These are phyloP conservation scores for Venusia cambrica DNA, from an alignment of 2,888 invertebrate genomes.

Conservation along the genomic window DNA sequence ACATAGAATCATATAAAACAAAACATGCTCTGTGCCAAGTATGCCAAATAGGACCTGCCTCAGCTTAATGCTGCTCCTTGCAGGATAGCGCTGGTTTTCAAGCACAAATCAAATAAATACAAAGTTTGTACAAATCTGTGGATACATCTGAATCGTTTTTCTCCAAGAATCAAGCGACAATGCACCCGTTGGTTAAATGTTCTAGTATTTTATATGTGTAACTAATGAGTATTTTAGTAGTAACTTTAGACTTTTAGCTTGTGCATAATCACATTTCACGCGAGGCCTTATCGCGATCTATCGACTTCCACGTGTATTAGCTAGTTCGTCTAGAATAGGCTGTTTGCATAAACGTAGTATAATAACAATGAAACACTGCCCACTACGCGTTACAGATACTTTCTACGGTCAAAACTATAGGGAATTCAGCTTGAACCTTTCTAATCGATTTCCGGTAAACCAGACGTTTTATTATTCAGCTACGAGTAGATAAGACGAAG, in stretches of 20 bases:
- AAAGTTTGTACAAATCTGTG: too few relatives aligned
- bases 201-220: constrained; percentile 1
- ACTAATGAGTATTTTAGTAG: constrained; percentile 17
- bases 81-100: too few relatives aligned
- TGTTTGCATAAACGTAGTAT: constrained; percentile 47
- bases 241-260: constrained; percentile 22
- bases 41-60: too few relatives aligned
- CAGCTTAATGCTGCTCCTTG: too few relatives aligned
- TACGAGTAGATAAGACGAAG: constrained; percentile 9
- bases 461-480: constrained; percentile 10
- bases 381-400: constrained; percentile 35
- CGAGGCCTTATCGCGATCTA: constrained; percentile 53
- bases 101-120: too few relatives aligned
- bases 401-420: constrained; percentile 32
- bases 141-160: too few relatives aligned
- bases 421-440: constrained; percentile 22
- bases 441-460: constrained; percentile 13
- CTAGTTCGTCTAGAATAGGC: constrained; percentile 31
- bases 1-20: too few relatives aligned
- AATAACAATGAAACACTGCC: constrained; percentile 39
- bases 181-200: too few relatives aligned
- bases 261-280: constrained; percentile 55
- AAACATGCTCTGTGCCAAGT: too few relatives aligned
- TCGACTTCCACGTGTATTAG: constrained; percentile 55
- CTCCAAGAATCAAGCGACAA: too few relatives aligned